Base-by-base conservation (phyloP, 2,797 vertebrate genomes). In the Hephaestus fuliginosus region DNA sequence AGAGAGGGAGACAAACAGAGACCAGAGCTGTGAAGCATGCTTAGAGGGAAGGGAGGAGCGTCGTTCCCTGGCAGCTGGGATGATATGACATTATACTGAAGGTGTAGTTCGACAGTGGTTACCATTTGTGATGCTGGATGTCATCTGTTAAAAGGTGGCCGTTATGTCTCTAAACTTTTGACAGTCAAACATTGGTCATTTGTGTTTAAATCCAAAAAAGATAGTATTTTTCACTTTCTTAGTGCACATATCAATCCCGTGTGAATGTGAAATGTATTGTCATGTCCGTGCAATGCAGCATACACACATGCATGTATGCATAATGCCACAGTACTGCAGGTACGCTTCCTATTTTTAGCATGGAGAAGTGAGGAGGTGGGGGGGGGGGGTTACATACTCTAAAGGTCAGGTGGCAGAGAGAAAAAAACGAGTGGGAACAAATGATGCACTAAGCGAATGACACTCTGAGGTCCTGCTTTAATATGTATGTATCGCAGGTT, bases 401-500 rank as follows among this genome's bases (percentile, higher is more conserved):
- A 95, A 96, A 96, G 95, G 95, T 96, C 81, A 73, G 88, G 87
- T 90, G 90, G 91, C 83, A 92, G 88, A 68, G 85, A 88, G 86
- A 80, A 88, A 94, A 95, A 93, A 96, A 91, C 79, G 95, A 95
- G 90, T 93, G 95, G 97, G 97, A 87, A 96, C 96, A 97, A 98
- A 97, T 96, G 96, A 96, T 95, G 94, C 95, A 94, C 97, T 97
- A 97, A 97, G 96, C 95, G 97, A 96, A 96, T 97, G 97, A 97
- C 97, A 97, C 96, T 96, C 96, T 53, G 94, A 96, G 97, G 97
- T 96, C 97, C 96, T 96, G 95, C 95, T 97, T 98, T 98, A 97
- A 97, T 98, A 97, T 97, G 97, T 97, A 97, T 97, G 97, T 98
- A 97, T 97, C 97, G 96, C 96, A 98, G 97, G 97, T 97, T 98